Base-by-base conservation (phyloP, 2,888 invertebrate genomes). In the Callinectes sapidus region DNA sequence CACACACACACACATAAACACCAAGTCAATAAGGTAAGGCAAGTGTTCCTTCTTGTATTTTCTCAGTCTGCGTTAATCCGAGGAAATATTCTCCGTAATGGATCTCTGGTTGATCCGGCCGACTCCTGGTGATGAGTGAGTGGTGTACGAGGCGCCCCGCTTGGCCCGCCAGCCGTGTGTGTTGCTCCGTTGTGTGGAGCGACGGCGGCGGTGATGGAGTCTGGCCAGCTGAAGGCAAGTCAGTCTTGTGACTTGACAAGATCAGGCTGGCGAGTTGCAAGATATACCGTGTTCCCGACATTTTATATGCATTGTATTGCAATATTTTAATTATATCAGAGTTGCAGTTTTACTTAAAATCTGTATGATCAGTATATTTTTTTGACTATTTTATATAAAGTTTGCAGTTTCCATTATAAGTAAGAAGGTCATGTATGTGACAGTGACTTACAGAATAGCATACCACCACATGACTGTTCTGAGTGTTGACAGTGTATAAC, bases 311-410 rank as follows among this genome's bases (percentile, higher is more conserved):
- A 81, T 32, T 81, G 81, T 35, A 81, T 71, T 71, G 81, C n/a
- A 81, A 35, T 81, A 35, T 81, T 16, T 81, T 81, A 28, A 77
- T n/a, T 16, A 28, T 77, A 77, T 81, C 81, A 32, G 35, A 32
- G 35, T 81, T 81, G 81, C 81, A 81, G 18, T 81, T 81, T 81
- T 81, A 81, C 81, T 81, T 81, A 81, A 81, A 81, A 35, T 81
- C 35, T 18, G 32, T 81, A 35, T 81, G 35, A 81, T 81, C 35
- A 13, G n/a, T 81, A 81, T 81, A 81, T 81, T 81, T 81, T 81
- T 81, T 81, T 81, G 32, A n/a, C 35, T 81, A 2, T 81, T 81
- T 35, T 32, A 16, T 35, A n/a, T 35, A 35, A 81, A 81, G 81
- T 81, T 35, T 16, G 35, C n/a, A 35, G 6, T 81, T 81, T 81